Percentiles rank a stretch among this genome's conserved stretches.
These are phyloP conservation scores for Amphiura filiformis DNA, from an alignment of 35 echinoderm and acorn worm genomes.

Conservation along the genomic window DNA sequence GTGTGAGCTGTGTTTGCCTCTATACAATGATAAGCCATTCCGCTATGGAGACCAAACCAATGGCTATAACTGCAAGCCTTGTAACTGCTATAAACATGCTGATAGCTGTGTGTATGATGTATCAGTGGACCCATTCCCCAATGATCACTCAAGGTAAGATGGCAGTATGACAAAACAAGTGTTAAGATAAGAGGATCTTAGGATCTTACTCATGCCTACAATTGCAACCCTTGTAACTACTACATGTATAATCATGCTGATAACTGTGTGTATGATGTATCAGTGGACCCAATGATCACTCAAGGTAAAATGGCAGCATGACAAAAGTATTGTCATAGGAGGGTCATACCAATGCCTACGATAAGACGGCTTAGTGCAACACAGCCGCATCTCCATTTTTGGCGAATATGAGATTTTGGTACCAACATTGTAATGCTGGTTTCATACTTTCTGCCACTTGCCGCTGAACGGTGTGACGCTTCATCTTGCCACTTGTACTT, in stretches of 20 bases:
- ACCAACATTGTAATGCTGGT: too few relatives aligned
- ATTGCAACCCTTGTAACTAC: constrained; percentile 88
- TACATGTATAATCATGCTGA: constrained; percentile 72
- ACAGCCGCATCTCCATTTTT: too few relatives aligned
- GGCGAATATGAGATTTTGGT: too few relatives aligned
- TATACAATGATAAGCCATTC: constrained; percentile 97
- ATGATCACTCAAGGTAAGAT: constrained; percentile 74
- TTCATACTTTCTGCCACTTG: too few relatives aligned
- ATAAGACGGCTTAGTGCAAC: too few relatives aligned
- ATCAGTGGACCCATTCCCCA: constrained; percentile 64
- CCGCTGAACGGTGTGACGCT: too few relatives aligned
- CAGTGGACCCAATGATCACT: constrained; percentile 65
- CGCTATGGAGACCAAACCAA: constrained; percentile 80
- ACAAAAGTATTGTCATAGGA: too few relatives aligned
- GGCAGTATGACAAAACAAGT: too few relatives aligned
- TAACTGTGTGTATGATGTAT: constrained; percentile 78
- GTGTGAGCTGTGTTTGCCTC: constrained; percentile 68
- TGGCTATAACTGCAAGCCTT: constrained; percentile 89
- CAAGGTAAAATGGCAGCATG: constrained; percentile 66
- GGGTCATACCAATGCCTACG: constrained; percentile 74
- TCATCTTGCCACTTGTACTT: too few relatives aligned
- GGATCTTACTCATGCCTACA: constrained; percentile 76
- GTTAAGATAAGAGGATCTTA: too few relatives aligned
- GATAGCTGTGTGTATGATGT: constrained; percentile 78
- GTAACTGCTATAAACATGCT: constrained; percentile 82